Evolutionary conservation across 1,140 invertebrate genomes (phyloP), one percentile per base, ranked within the genome.

Genomic region (Hormaphis cornu): DNA sequence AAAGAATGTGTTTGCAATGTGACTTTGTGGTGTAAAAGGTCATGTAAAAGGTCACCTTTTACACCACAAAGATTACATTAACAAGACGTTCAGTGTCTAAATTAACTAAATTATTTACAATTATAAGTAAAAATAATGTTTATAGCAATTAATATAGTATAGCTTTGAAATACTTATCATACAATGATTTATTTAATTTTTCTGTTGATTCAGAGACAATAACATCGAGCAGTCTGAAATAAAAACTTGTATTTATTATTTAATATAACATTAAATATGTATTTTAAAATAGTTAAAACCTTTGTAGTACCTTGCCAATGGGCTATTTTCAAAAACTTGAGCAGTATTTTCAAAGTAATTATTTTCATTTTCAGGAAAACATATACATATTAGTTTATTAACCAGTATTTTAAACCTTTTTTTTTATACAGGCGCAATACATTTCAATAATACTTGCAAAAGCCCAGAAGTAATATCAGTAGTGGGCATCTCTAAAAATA

Each of bases 1-100:
- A 59, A 70, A 70, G 35, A 50, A 70, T 30, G 69, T 28, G 61
- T 70, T 50, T 14, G 30, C 69, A 24, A 70, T 35, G 37, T 59
- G 37, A 52, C 69, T 70, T n/a, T n/a, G n/a, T n/a, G n/a, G n/a
- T n/a, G n/a, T n/a, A n/a, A n/a, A n/a, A n/a, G n/a, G n/a, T n/a
- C n/a, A n/a, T n/a, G n/a, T n/a, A n/a, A n/a, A n/a, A n/a, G n/a
- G n/a, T n/a, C n/a, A 6, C 69, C 69, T 59, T 70, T 70, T 7
- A 50, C 40, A 40, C 44, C 46, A n/a, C 54, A 59, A 18, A 70
- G 37, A n/a, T n/a, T 28, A 70, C 20, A 6, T 70, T 26, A 12
- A 61, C 28, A 37, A 70, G 26, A 35, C 14, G 40, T 22, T 66
- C 61, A 22, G 42, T 50, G 9, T 66, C 10, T 35, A 66, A 46